These are phyloP conservation scores for Salvator merianae DNA, from an alignment of 2,113 vertebrate species.

Conservation along the genomic window DNA sequence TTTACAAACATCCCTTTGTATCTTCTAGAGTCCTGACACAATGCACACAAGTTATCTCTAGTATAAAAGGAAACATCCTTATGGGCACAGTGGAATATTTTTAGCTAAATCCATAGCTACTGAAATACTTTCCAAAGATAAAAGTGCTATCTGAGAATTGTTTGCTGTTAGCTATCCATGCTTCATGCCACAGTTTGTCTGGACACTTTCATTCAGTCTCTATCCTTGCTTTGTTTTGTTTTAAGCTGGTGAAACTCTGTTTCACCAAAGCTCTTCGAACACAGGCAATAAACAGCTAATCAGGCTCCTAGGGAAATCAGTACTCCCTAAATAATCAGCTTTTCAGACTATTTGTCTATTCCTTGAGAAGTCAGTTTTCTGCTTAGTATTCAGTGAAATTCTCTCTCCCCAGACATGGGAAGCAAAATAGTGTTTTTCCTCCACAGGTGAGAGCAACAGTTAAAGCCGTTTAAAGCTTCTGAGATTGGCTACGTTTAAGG, in stretches of 20 bases:
- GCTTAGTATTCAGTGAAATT: constrained; percentile 37
- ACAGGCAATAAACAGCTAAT: constrained; percentile 37
- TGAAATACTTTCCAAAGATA: neutral
- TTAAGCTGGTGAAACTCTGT: neutral
- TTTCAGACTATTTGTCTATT: constrained; percentile 23
- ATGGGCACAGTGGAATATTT: neutral
- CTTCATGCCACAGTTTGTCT: neutral
- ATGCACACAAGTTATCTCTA: neutral
- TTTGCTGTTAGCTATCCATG: neutral
- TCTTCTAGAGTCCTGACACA: neutral
- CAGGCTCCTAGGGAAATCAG: constrained; percentile 41
- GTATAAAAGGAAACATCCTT: neutral
- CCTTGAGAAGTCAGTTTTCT: constrained; percentile 45
- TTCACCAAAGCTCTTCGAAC: constrained; percentile 32
- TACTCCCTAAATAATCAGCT: constrained; percentile 44
- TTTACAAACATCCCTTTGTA: neutral
- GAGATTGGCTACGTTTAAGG: constrained; percentile 21
- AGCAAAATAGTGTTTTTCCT: constrained; percentile 30
- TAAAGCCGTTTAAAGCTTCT: constrained; percentile 41
- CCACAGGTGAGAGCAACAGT: constrained; percentile 33
- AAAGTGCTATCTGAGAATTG: neutral
- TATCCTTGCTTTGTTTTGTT: neutral
- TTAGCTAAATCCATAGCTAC: neutral
- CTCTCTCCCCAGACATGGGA: constrained; percentile 29
- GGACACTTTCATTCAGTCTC: neutral